Percentiles rank a stretch among this genome's conserved stretches.
Conservation (phyloP, 2,797 vertebrate genomes). For the Myotis vivesi region DNA sequence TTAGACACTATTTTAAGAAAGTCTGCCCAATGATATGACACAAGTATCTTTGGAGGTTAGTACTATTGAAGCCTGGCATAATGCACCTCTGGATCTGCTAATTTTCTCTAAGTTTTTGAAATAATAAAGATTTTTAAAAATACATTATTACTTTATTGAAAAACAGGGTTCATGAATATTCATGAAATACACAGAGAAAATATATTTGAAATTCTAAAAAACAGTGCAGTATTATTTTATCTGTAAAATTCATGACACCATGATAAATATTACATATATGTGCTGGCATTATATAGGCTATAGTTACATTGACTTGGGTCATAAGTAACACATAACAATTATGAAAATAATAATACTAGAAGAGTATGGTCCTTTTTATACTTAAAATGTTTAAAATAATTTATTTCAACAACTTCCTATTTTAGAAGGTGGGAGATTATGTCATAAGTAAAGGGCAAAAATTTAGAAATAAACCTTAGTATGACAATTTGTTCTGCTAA, state of each 20-base stretch:
- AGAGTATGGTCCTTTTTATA: background rate
- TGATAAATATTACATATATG: background rate
- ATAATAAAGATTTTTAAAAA: conserved; percentile 63
- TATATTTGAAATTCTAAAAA: conserved; percentile 42
- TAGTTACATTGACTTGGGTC: background rate
- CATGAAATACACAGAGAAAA: conserved; percentile 58
- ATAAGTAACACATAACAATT: background rate
- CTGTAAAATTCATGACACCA: background rate
- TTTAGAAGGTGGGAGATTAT: background rate
- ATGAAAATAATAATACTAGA: conserved; percentile 11
- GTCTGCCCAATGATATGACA: background rate
- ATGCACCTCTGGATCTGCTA: conserved; percentile 72
- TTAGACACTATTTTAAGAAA: background rate
- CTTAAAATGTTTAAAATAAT: conserved; percentile 37
- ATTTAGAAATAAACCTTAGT: conserved; percentile 17
- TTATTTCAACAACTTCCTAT: conserved; percentile 31
- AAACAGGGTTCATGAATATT: conserved; percentile 62
- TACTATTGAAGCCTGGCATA: conserved; percentile 54
- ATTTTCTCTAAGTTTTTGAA: conserved; percentile 75
- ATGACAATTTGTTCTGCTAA: background rate
- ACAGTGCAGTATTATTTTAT: conserved; percentile 42
- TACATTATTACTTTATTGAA: conserved; percentile 77
- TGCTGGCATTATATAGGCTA: background rate
- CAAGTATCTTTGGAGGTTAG: conserved; percentile 68
- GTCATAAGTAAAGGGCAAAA: conserved; percentile 41